Conservation (phyloP, 2,113 vertebrate genomes). For the Pedetes capensis region DNA sequence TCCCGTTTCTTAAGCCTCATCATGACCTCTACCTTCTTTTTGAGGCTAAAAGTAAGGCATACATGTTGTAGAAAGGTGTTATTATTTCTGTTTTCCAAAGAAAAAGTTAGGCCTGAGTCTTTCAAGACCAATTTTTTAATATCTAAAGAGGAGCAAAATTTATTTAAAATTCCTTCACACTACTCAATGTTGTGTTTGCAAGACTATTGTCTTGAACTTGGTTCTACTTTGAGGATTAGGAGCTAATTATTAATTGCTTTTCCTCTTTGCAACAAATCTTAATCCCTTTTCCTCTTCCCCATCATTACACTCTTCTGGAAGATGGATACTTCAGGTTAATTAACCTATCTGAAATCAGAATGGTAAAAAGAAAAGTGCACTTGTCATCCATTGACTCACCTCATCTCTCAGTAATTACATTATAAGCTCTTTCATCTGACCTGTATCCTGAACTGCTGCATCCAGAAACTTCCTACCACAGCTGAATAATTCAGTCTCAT, state of each 20-base stretch:
- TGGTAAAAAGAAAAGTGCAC: not conserved
- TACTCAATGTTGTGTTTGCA: not conserved
- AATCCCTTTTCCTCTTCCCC: not conserved
- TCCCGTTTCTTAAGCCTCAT: not conserved
- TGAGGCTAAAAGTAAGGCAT: not conserved
- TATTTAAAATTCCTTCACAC: not conserved
- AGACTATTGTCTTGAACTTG: not conserved
- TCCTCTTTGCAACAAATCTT: not conserved
- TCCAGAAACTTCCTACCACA: not conserved
- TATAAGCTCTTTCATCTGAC: not conserved
- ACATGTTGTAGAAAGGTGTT: not conserved
- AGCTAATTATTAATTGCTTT: constrained; percentile 26
- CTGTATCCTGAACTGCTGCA: not conserved
- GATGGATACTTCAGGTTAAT: not conserved
- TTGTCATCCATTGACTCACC: not conserved
- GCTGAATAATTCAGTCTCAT: not conserved
- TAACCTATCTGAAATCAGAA: not conserved
- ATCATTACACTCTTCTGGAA: not conserved
- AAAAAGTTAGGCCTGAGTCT: not conserved
- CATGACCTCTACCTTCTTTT: not conserved
- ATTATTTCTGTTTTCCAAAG: not conserved
- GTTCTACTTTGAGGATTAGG: not conserved
- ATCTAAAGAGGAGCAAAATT: not conserved
- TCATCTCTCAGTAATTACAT: not conserved
- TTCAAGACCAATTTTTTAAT: not conserved